A percentile compares a stretch with the other conserved stretches of the same genome.
These are phyloP conservation scores for Heliconius himera DNA, from an alignment of 1,140 invertebrate species.

Conservation along the genomic window DNA sequence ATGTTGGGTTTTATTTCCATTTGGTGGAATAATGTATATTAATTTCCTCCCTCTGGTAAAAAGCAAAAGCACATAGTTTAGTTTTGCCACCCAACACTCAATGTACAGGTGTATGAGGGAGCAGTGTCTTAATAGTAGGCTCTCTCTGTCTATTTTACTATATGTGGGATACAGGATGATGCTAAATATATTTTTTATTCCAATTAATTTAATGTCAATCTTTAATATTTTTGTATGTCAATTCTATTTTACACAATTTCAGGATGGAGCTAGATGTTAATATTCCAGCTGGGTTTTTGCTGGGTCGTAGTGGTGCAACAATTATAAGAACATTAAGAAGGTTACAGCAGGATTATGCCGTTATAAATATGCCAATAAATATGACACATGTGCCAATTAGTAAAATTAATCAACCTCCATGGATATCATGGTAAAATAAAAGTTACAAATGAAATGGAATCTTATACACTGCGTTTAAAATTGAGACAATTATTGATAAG, in stretches of 20 bases:
- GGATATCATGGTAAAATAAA: conserved; percentile 79
- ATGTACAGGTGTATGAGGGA: too few species aligned
- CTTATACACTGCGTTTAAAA: neutral
- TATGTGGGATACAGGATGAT: too few species aligned
- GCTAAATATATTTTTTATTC: too few species aligned
- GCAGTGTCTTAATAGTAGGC: too few species aligned
- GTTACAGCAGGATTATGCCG: conserved; percentile 83
- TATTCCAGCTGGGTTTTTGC: conserved; percentile 91
- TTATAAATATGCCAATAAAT: conserved; percentile 91
- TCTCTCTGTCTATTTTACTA: too few species aligned
- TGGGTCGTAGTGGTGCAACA: conserved; percentile 90
- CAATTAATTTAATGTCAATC: too few species aligned
- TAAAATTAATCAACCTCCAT: conserved; percentile 90
- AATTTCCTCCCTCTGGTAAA: too few species aligned
- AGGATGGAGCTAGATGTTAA: conserved; percentile 83
- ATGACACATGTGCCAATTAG: conserved; percentile 86
- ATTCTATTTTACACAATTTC: conserved; percentile 25
- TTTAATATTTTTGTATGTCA: neutral
- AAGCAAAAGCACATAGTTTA: too few species aligned
- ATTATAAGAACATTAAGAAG: conserved; percentile 86
- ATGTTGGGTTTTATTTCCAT: too few species aligned
- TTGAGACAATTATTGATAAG: too few species aligned
- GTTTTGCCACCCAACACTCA: too few species aligned
- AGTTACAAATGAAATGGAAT: neutral
- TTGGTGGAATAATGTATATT: too few species aligned